These are phyloP conservation scores for Catocala sponsa DNA, from an alignment of 2,888 invertebrate genomes.

Conservation along the genomic window DNA sequence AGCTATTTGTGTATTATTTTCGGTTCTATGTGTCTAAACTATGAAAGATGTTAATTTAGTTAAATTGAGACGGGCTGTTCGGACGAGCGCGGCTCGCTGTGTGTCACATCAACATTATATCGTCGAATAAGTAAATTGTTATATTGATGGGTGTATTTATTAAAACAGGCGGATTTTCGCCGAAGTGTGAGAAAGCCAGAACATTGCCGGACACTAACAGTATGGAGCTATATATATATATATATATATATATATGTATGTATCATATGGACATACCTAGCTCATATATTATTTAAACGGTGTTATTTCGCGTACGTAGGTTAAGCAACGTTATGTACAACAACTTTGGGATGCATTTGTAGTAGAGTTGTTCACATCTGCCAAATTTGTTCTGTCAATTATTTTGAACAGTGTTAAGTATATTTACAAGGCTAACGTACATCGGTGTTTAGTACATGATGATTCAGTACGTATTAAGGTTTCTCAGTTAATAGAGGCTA, in stretches of 20 bases:
- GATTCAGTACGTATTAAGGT: slow-evolving; percentile 24
- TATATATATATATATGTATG: background rate
- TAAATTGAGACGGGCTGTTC: slow-evolving; percentile 56
- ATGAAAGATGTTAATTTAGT: slow-evolving; percentile 58
- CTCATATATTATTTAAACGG: background rate
- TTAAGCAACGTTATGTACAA: background rate
- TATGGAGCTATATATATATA: background rate
- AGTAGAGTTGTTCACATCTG: slow-evolving; percentile 40
- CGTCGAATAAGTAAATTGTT: slow-evolving; percentile 6
- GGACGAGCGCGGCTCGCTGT: slow-evolving; percentile 33
- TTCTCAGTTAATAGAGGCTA: slow-evolving; percentile 42
- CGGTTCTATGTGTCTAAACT: slow-evolving; percentile 57
- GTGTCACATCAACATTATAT: slow-evolving; percentile 5
- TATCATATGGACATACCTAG: background rate
- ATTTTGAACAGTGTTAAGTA: slow-evolving; percentile 22
- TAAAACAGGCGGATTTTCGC: background rate
- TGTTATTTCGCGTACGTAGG: background rate
- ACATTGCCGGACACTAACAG: slow-evolving; percentile 29
- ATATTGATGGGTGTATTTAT: slow-evolving; percentile 12
- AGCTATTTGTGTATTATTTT: slow-evolving; percentile 62
- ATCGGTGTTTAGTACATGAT: slow-evolving; percentile 24
- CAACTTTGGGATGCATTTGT: slow-evolving; percentile 4
- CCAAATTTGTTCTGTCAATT: slow-evolving; percentile 42
- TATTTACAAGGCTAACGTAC: slow-evolving; percentile 20
- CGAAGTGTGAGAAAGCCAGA: slow-evolving; percentile 21